A percentile compares a stretch with the other conserved stretches of the same genome.
Evolutionary conservation across 2,113 vertebrate genomes (phyloP).

Genomic region (Corydoras maculifer): DNA sequence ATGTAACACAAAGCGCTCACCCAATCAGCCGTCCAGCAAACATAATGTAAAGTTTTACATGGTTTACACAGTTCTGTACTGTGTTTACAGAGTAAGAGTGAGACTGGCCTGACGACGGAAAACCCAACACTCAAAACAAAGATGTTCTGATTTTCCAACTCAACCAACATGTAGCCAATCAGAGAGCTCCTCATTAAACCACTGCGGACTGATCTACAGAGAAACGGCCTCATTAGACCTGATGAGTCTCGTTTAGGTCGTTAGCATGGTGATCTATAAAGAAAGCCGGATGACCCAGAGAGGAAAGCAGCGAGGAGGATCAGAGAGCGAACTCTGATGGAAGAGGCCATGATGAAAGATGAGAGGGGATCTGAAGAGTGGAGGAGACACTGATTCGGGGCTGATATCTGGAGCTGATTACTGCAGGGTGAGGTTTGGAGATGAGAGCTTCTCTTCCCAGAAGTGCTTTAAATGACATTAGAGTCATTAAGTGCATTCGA

Average conservation of each 20-base stretch:
- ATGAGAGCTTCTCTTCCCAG: conserved; percentile 26
- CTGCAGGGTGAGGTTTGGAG: conserved; percentile 12
- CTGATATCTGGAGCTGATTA: conserved; percentile 35
- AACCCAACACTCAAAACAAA: no score
- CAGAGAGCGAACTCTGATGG: neutral
- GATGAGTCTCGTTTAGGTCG: neutral
- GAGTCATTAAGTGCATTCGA: conserved; percentile 10
- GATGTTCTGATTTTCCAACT: no score
- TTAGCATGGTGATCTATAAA: neutral
- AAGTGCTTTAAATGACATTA: conserved; percentile 34
- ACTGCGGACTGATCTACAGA: no score
- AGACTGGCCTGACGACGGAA: no score
- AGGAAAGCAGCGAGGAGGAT: neutral
- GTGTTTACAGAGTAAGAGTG: no score
- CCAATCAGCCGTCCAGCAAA: no score
- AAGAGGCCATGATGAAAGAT: conserved; percentile 14
- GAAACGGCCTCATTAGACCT: no score
- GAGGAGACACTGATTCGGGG: conserved; percentile 1
- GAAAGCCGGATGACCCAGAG: neutral
- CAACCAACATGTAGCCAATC: no score
- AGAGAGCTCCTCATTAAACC: no score
- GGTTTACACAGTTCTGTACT: no score
- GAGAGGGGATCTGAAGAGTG: conserved; percentile 13
- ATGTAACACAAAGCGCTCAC: no score
- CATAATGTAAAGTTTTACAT: no score